Evolutionary conservation across 2,797 vertebrate genomes (phyloP).

Genomic region (Siniperca obscura): DNA sequence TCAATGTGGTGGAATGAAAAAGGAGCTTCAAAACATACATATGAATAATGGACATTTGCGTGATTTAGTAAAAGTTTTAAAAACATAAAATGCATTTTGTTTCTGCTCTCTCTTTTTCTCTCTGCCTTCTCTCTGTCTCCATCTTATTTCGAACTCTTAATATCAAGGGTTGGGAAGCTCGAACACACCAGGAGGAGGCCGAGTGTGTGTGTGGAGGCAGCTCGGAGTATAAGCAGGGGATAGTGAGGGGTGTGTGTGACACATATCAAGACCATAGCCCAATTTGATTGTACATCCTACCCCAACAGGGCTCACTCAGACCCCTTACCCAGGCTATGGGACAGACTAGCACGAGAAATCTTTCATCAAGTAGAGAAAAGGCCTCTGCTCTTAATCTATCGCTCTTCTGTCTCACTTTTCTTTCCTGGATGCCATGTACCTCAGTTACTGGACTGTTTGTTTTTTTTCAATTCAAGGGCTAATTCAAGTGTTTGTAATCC

Average conservation of each 20-base stretch:
- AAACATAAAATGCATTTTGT: conserved; percentile 59
- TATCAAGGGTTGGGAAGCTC: conserved; percentile 40
- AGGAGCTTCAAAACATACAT: conserved; percentile 62
- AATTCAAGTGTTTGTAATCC: conserved; percentile 81
- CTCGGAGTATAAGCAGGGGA: conserved; percentile 19
- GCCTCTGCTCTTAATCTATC: conserved; percentile 52
- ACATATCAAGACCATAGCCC: conserved; percentile 71
- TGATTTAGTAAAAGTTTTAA: conserved; percentile 71
- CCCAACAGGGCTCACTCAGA: conserved; percentile 54
- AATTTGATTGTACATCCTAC: conserved; percentile 72
- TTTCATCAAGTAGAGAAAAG: conserved; percentile 47
- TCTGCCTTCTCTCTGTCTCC: conserved; percentile 47
- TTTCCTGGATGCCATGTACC: conserved; percentile 60
- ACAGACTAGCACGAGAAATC: conserved; percentile 50
- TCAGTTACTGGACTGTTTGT: conserved; percentile 71
- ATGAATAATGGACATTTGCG: conserved; percentile 62
- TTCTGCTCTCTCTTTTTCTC: conserved; percentile 68
- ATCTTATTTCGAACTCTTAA: conserved; percentile 43
- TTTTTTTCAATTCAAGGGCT: conserved; percentile 86
- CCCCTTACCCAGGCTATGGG: conserved; percentile 42
- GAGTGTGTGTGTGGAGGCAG: conserved; percentile 23
- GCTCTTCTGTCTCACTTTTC: conserved; percentile 56
- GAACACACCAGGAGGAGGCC: conserved; percentile 39
- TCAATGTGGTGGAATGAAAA: conserved; percentile 59
- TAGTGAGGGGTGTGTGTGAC: conserved; percentile 43